Percentiles rank a stretch among this genome's conserved stretches.
These are phyloP conservation scores for Ammodytes marinus DNA, from an alignment of 2,113 vertebrate species.

Conservation along the genomic window DNA sequence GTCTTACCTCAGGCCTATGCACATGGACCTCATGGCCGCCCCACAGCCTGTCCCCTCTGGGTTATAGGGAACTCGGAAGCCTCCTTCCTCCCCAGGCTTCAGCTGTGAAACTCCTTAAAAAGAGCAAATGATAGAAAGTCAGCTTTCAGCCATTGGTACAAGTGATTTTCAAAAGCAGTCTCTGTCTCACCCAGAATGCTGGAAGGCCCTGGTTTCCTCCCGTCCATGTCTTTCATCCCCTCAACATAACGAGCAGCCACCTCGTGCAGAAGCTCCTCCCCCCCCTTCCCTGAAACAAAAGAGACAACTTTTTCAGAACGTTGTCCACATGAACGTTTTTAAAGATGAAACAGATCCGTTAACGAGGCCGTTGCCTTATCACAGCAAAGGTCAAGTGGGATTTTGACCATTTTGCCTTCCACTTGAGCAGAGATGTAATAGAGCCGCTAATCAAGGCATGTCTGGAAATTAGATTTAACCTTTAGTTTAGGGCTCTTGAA, in stretches of 20 bases:
- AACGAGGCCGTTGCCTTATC: constrained; percentile 41
- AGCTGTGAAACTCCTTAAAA: constrained; percentile 85
- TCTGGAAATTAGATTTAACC: constrained; percentile 63
- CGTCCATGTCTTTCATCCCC: constrained; percentile 90
- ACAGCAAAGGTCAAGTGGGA: constrained; percentile 61
- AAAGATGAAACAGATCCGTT: constrained; percentile 27
- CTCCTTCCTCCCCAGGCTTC: constrained; percentile 81
- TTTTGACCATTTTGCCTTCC: constrained; percentile 26
- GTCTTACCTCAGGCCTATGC: constrained; percentile 87
- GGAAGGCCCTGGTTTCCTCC: constrained; percentile 87
- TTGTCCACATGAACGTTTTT: constrained; percentile 21
- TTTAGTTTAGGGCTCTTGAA: constrained; percentile 47
- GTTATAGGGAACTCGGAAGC: constrained; percentile 86
- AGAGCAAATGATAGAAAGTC: neutral
- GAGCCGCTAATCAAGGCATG: constrained; percentile 57
- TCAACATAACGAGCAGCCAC: constrained; percentile 85
- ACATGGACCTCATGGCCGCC: constrained; percentile 90
- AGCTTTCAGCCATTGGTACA: neutral
- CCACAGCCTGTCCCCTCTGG: constrained; percentile 86
- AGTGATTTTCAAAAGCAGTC: neutral
- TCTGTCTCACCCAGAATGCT: constrained; percentile 83
- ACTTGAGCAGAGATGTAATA: constrained; percentile 33
- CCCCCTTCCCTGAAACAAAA: constrained; percentile 76
- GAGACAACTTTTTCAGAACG: constrained; percentile 1
- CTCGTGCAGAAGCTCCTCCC: constrained; percentile 85